Evolutionary conservation across 2,113 vertebrate genomes (phyloP), one percentile per base, ranked within the genome.

Genomic region (Alectura lathami): DNA sequence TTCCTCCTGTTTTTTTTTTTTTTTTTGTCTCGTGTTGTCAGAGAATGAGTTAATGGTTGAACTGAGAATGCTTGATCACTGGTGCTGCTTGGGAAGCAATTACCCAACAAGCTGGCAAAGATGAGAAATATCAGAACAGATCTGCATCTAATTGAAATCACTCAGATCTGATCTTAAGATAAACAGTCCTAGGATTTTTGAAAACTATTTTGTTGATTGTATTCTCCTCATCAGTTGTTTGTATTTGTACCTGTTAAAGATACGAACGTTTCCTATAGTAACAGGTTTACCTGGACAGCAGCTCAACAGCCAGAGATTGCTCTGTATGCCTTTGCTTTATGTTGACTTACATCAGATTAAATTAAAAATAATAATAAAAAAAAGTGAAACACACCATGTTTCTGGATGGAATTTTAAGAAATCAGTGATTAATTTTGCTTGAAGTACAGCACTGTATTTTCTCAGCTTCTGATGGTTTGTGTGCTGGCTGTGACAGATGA

Each of bases 231-330:
- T 96, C 94, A 96, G 88, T 93, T 92, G 83, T 96, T 96, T 97
- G 95, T 97, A 96, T 97, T 98, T 98, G 89, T 97, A 96, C 80
- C 93, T 97, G 95, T 96, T 98, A 94, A 94, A 96, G 53, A 83
- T 84, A 62, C 80, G 93, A 97, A 77, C 68, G 91, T 91, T 98
- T 96, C 84, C 87, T 95, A 70, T 94, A 95, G 79, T 89, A 60
- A 73, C 45, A 94, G 86, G 96, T 97, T 83, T 96, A 67, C 87
- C 96, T 95, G 80, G 79, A 74, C 73, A 86, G 68, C 60, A 67
- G 92, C 68, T 95, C 63, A 91, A 93, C 89, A 78, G 47, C 73
- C 86, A 60, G 63, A 62, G 80, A 53, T 91, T 92, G 60, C 80
- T 93, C 11, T 12, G 17, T 79, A 13, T 57, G 40, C 57, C 72